Evolutionary conservation across 1,140 invertebrate genomes (phyloP).

Genomic region (Solen grandis): DNA sequence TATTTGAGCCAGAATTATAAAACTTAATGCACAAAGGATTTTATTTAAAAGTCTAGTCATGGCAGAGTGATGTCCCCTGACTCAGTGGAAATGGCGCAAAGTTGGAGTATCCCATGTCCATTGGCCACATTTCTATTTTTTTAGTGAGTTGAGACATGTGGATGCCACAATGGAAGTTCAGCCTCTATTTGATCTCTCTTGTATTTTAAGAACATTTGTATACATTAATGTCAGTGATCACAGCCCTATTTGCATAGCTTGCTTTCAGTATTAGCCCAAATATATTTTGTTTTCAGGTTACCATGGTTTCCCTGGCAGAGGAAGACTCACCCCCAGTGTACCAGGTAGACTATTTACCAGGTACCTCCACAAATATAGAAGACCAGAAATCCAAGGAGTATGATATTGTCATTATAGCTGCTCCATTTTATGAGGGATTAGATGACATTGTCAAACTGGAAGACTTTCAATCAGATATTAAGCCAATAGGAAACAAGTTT

Average conservation of each 20-base stretch:
- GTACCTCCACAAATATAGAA: conserved; percentile 39
- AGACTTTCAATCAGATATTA: conserved; percentile 77
- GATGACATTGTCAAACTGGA: conserved; percentile 80
- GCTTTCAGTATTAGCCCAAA: too few relatives aligned
- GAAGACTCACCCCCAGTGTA: conserved; percentile 48
- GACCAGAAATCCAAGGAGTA: conserved; percentile 76
- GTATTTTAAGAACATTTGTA: conserved; percentile 60
- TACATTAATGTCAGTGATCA: conserved; percentile 62
- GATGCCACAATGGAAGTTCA: too few relatives aligned
- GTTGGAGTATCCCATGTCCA: too few relatives aligned
- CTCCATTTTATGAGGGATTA: conserved; percentile 82
- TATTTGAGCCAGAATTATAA: too few relatives aligned
- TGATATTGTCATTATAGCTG: conserved; percentile 85
- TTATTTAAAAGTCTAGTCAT: too few relatives aligned
- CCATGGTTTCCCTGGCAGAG: conserved; percentile 24
- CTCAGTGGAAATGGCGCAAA: too few relatives aligned
- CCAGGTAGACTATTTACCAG: conserved; percentile 36
- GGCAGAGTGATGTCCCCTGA: too few relatives aligned
- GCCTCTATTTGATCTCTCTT: too few relatives aligned
- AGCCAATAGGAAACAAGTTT: conserved; percentile 78
- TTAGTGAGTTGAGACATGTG: too few relatives aligned
- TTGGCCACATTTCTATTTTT: too few relatives aligned
- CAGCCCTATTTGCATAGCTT: too few relatives aligned
- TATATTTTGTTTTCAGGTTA: conserved; percentile 30
- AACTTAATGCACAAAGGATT: too few relatives aligned